Base-by-base conservation (phyloP, 2,797 vertebrate species). In the Sandelia bainsii region DNA sequence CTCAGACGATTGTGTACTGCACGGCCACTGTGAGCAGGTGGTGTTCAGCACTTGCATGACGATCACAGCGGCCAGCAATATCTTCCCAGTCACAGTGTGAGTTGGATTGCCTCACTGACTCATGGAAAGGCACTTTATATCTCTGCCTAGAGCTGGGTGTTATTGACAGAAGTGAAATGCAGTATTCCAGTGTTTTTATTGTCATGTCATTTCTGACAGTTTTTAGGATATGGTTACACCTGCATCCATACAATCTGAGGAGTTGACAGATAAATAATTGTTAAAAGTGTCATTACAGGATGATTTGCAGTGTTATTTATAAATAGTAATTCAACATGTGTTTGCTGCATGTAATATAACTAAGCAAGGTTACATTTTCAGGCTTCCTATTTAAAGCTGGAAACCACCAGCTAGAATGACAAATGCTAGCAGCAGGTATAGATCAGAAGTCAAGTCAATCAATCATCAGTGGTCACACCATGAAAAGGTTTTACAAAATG, bases 31-130 rank as follows among this genome's bases (percentile, higher is more conserved):
- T 57, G 97, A 98, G 92, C 98, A 99, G 94, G 96, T 96, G 76
- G 97, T 98, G 85, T 99, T 98, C 93, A 96, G 95, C 71, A 95
- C 96, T 62, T 99, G 98, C 87, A 97, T 99, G 97, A 99, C 98
- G 6, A 91, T 99, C 90, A 97, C 97, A 0, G 97, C 97, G 16
- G 91, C 93, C 89, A 95, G 93, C 74, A 94, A 79, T 4, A 95
- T 98, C 66, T 99, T 99, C 86, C 98, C 98, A 0, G 96, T 98
- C 92, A 99, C 98, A 54, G 95, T 99, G 98, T 99, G 93, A 98
- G 98, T 96, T 76, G 78, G 80, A 79, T 44, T 1, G 57, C 3
- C 29, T 75, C 67, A 67, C 58, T 9, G 62, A 32, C 66, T 70
- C 73, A 23, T 7, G 58, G 53, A 49, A 62, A 58, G 51, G 44